Base-by-base conservation (phyloP, 2,113 vertebrate species). In the Myrmecophaga tridactyla region DNA sequence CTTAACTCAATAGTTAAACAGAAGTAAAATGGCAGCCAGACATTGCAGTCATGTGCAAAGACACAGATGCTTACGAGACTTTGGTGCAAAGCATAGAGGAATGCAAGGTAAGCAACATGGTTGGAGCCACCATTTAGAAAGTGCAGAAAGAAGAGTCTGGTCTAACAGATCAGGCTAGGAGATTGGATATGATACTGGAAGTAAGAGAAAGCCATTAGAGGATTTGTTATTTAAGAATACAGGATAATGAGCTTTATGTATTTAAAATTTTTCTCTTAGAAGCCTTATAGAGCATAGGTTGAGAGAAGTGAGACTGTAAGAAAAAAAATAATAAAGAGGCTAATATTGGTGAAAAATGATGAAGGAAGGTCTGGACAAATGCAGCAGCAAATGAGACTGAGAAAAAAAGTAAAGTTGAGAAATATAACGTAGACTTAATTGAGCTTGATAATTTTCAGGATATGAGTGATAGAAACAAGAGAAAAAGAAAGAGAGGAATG, bases 31-130 rank as follows among this genome's bases (percentile, higher is more conserved):
- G 17, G 12, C 6, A 93, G 39, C n/a, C 2, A 11, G 60, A 46
- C 11, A 60, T 9, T 6, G 14, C 18, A 36, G 63, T 65, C n/a
- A 29, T 0, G 0, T 41, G 23, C 39, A 39, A 69, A 78, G 56
- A 43, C 31, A 58, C 3, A 5, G 51, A 14, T 39, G n/a, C 41
- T 2, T 13, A 48, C 76, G 58, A 14, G 10, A 83, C 20, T 9
- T 15, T 48, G 6, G 4, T 51, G 48, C 70, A 6, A 18, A 9
- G 31, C n/a, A 31, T 7, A 41, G 27, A 60, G 51, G 89, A 4
- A 1, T 1, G 0, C 48, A 31, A 18, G 12, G 70, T 7, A 1
- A 86, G 20, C 20, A 9, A 76, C 12, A 17, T 1, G 3, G 70
- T 4, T 77, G 10, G 9, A 89, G 31, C 41, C 6, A 73, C 23